Evolutionary conservation across 1,140 invertebrate species (phyloP), one percentile per base, ranked within the genome.

Genomic region (Lethrus apterus): DNA sequence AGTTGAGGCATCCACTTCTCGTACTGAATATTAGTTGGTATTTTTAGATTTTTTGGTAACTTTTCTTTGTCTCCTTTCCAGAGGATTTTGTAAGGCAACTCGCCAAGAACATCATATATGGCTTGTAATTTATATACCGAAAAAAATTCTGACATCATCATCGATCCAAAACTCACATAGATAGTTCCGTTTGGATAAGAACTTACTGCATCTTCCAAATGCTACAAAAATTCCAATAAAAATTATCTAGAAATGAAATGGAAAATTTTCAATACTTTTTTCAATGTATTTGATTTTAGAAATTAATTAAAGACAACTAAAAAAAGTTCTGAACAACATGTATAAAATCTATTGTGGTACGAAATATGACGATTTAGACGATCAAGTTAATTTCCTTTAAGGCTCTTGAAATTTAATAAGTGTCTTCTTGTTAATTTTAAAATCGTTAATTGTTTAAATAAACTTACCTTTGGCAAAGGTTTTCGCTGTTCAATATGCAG

Each of bases 1-100:
- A 77, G 74, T 64, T 86, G 83, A n/a, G 83, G 82, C 51, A 80
- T 65, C 83, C 82, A 86, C 51, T 74, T 69, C 33, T 71, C 56
- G 14, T 78, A 70, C 62, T 73, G 72, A 20, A 83, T 71, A 63
- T 82, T 82, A 11, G 59, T 15, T 9, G 78, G 71, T 45, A 75
- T 33, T 30, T 51, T 55, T 9, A 55, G 36, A 2, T 57, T 31
- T 20, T 66, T 53, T 0, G 64, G 52, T 44, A 70, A 56, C 20
- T 64, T 63, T 23, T 68, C 70, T 31, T 63, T 65, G 31, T 68
- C 65, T 46, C 77, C 76, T 65, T 81, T 81, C 78, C 78, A 81
- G 15, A 83, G 50, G 43, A 81, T 72, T 62, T 66, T 72, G 62
- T 80, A 73, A 57, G 75, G 73, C 2, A 83, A 58, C 47, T 72